These are phyloP conservation scores for Phainopepla nitens DNA, from an alignment of 2,113 vertebrate species.

Conservation along the genomic window DNA sequence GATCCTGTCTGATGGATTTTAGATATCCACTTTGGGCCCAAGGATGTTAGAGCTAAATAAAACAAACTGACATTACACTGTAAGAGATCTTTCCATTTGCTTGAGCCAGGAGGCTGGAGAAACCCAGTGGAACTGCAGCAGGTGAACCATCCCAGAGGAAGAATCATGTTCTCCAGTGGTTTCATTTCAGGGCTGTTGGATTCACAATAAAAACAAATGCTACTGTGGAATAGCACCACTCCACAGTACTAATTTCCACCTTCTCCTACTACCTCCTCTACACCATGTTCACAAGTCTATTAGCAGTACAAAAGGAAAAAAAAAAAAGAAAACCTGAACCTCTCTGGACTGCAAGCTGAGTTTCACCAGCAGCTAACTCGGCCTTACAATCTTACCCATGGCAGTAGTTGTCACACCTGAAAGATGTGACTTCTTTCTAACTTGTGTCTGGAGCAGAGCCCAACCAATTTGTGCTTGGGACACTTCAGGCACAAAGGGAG, in stretches of 20 bases:
- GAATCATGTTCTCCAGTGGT: background rate
- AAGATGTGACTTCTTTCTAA: background rate
- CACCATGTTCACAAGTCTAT: background rate
- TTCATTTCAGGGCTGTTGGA: background rate
- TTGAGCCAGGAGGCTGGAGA: background rate
- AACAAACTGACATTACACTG: constrained; percentile 18
- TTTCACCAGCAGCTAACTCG: background rate
- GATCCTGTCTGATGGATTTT: constrained; percentile 55
- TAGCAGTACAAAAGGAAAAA: background rate
- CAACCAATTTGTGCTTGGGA: background rate
- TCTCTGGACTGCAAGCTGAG: background rate
- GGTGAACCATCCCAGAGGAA: background rate
- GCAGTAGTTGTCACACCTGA: background rate
- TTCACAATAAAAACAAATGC: background rate
- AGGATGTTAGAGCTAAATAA: constrained; percentile 37
- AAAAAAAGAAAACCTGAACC: background rate
- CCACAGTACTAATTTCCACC: background rate
- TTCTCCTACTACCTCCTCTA: background rate
- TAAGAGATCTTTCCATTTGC: constrained; percentile 14
- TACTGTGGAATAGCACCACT: background rate
- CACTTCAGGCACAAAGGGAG: background rate
- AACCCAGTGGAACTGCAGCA: background rate
- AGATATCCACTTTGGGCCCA: constrained; percentile 46
- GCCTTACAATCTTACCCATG: background rate
- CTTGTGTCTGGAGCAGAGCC: background rate